Conservation (phyloP, 2,113 vertebrate genomes). For the Leuciscus idus region DNA sequence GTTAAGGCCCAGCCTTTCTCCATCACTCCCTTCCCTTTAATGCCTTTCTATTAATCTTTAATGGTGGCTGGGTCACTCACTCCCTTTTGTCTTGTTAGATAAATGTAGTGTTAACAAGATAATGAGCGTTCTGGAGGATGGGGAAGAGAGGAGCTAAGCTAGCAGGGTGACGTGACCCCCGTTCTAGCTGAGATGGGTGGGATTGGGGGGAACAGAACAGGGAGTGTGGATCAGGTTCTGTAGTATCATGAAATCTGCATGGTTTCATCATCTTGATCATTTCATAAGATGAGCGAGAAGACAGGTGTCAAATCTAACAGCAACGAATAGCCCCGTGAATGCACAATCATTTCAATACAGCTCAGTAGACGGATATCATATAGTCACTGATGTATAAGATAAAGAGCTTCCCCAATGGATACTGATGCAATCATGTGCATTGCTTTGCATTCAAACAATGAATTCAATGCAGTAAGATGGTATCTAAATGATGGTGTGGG, state of each 20-base stretch:
- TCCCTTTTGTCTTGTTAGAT: conserved; percentile 92
- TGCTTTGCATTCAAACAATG: neutral
- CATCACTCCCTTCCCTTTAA: conserved; percentile 72
- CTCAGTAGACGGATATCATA: neutral
- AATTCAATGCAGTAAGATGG: neutral
- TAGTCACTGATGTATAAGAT: neutral
- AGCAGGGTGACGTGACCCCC: conserved; percentile 14
- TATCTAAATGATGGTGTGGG: neutral
- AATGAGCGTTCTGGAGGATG: conserved; percentile 83
- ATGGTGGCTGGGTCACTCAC: conserved; percentile 84
- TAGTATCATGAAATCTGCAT: conserved; percentile 60
- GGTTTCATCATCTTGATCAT: conserved; percentile 23
- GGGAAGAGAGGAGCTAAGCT: conserved; percentile 64
- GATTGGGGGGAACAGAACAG: conserved; percentile 62
- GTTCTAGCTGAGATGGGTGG: neutral
- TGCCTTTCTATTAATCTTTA: conserved; percentile 90
- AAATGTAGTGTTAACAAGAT: conserved; percentile 93
- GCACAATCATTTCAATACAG: neutral
- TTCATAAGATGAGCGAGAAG: neutral
- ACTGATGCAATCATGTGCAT: neutral
- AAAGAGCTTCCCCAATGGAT: neutral
- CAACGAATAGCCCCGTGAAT: neutral
- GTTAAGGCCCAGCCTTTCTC: conserved; percentile 72
- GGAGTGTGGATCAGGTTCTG: conserved; percentile 71
- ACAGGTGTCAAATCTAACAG: conserved; percentile 1